Base-by-base conservation (phyloP, 2,888 invertebrate genomes). In the Drosophila fulvimacula region DNA sequence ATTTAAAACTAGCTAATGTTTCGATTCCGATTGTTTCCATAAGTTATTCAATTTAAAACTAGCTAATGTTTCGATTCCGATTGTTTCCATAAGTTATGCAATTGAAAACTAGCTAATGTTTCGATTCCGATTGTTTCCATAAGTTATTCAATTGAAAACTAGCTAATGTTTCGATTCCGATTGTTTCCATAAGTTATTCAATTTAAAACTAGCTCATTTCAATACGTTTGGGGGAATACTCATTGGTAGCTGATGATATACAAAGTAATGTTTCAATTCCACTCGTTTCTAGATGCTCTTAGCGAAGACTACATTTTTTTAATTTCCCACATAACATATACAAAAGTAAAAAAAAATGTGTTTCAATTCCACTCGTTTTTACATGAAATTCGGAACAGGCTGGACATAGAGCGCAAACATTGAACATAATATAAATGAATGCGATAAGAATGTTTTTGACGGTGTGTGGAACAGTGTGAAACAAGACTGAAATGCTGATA, bases 361-460 rank as follows among this genome's bases (percentile, higher is more conserved):
- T 42, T 42, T 15, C 42, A 42, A 21, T 42, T 6, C 42, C 21
- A 42, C 15, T 21, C 42, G 21, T 42, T 42, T 13, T 21, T 3
- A 21, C 13, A 19, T 5, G 51, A 27, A 27, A n/a, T 27, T 27
- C 46, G 46, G n/a, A 27, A 46, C 46, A 46, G n/a, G 10, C 24
- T 24, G 49, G 36, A 52, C n/a, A 10, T n/a, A 4, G 9, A 24
- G 5, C 9, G 9, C 24, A 36, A 36, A 3, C 48, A 48, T 30
- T 9, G 9, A 27, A 5, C 9, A 46, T 27, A 30, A 30, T 30
- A 30, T 10, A 27, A 27, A 10, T n/a, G 19, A 36, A 24, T 52
- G n/a, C 48, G 36, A 38, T 52, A 38, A 52, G 52, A 38, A 17
- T 24, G 7, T 3, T 7, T 17, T n/a, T 3, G 42, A 56, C 44